Evolutionary conservation across 2,113 vertebrate species (phyloP), one percentile per base, ranked within the genome.

Genomic region (Stictonetta naevosa): DNA sequence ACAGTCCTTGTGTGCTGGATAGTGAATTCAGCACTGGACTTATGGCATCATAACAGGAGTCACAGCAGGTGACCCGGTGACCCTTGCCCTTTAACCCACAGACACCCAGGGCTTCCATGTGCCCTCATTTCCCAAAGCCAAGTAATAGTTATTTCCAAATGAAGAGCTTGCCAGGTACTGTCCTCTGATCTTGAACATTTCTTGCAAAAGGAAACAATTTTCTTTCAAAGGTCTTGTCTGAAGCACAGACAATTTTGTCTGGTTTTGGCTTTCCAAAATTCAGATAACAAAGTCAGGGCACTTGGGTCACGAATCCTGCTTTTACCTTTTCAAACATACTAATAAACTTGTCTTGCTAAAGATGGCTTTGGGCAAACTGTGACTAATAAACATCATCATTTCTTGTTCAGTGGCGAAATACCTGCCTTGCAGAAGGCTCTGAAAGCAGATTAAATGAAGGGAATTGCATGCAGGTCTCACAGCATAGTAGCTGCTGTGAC

Each of bases 371-470:
- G 14, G 42, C 71, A 71, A 82, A 80, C 60, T 59, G 8, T 11
- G 72, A 3, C 0, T 28, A 8, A 11, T 31, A 64, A 77, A 34
- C 6, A 62, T 13, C 17, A 58, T 15, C 11, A 7, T 26, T 26
- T 56, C 72, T 34, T 67, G 7, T 34, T 40, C 55, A 18, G 50
- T 44, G 29, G 44, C 59, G 91, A 92, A 95, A 44, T 63, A 78
- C 46, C 46, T 86, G 80, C 90, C 75, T 93, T 86, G 40, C 36
- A 87, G 53, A 89, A 88, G 44, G 23, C 17, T 67, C 71, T 42
- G 34, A 53, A 44, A 1, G 36, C 74, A 93, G 53, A 58, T 90
- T 40, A 60, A 73, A 66, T 5, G 74, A 93, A 93, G 23, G 52
- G 52, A 88, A 83, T 19, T 64, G 58, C 12, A 13, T 29, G 34